A percentile compares a stretch with the other conserved stretches of the same genome.
phyloP scores from a whole-genome alignment of 1,140 invertebrate species.

The Nasonia longicornis region DNA sequence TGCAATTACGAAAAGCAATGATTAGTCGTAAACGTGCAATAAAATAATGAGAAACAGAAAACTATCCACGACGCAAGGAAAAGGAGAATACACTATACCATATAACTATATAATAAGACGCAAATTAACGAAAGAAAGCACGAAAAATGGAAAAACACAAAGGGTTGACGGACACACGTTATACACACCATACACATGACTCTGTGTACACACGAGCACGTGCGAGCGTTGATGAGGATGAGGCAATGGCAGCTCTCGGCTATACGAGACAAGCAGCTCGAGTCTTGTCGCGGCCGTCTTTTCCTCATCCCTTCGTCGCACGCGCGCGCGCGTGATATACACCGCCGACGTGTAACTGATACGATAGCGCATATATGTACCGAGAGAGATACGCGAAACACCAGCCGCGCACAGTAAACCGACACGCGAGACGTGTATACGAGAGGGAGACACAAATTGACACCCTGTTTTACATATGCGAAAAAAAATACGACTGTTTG shows the following conservation, averaged over 20 bases:
- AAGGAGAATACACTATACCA: neutral
- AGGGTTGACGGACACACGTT: neutral
- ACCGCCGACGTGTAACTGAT: slow-evolving; percentile 2
- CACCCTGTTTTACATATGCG: neutral
- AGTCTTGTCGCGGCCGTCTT: neutral
- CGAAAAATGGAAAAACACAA: neutral
- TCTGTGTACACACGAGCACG: neutral
- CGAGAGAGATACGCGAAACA: neutral
- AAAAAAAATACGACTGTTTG: slow-evolving; percentile 33
- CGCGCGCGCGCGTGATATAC: neutral
- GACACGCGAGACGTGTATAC: neutral
- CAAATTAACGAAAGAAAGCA: neutral
- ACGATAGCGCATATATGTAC: neutral
- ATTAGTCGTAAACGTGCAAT: slow-evolving; percentile 8
- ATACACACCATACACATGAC: neutral
- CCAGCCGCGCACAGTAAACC: neutral
- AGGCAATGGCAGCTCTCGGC: neutral
- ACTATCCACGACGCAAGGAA: slow-evolving; percentile 1
- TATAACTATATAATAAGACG: neutral
- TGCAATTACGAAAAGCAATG: neutral
- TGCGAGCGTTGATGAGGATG: slow-evolving; percentile 7
- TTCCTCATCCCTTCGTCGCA: neutral
- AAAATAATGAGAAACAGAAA: neutral
- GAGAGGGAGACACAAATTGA: slow-evolving; percentile 11
- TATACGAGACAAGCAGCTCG: neutral